Conservation (phyloP, 2,113 vertebrate species). For the Myiagra hebetior region DNA sequence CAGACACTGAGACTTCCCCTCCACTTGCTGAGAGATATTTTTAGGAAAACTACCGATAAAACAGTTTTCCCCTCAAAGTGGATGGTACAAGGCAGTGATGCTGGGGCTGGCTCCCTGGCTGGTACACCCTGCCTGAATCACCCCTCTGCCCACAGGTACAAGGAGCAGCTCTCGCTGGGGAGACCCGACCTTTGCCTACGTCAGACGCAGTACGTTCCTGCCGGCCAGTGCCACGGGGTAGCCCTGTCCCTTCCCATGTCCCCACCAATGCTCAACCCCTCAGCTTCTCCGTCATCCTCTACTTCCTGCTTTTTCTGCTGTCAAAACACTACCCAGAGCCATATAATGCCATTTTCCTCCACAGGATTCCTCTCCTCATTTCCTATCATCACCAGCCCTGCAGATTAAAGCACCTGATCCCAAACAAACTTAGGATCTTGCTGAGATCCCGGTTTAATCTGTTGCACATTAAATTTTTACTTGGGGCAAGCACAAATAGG, state of each 20-base stretch:
- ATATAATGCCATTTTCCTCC: background rate
- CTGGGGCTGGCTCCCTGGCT: background rate
- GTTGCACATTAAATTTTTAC: background rate
- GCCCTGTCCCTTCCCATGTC: background rate
- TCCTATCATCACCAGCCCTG: background rate
- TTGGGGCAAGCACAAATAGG: background rate
- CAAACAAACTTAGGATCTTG: background rate
- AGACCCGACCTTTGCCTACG: background rate
- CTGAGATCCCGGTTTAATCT: background rate
- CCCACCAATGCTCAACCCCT: background rate
- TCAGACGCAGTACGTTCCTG: conserved; percentile 29
- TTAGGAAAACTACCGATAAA: background rate
- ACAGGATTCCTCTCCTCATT: background rate
- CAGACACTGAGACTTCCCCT: accelerated
- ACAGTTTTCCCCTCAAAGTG: background rate
- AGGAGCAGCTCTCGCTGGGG: background rate
- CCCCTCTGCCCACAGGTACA: conserved; percentile 82
- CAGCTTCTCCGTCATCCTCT: background rate
- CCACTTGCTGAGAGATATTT: background rate
- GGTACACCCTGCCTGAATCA: conserved; percentile 78
- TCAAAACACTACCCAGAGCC: background rate
- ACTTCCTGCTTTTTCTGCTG: background rate
- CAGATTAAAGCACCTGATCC: background rate
- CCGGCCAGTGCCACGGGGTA: accelerated
- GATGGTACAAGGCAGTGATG: background rate